These are phyloP conservation scores for Rhynchotus rufescens DNA, from an alignment of 2,797 vertebrate genomes.

Conservation along the genomic window DNA sequence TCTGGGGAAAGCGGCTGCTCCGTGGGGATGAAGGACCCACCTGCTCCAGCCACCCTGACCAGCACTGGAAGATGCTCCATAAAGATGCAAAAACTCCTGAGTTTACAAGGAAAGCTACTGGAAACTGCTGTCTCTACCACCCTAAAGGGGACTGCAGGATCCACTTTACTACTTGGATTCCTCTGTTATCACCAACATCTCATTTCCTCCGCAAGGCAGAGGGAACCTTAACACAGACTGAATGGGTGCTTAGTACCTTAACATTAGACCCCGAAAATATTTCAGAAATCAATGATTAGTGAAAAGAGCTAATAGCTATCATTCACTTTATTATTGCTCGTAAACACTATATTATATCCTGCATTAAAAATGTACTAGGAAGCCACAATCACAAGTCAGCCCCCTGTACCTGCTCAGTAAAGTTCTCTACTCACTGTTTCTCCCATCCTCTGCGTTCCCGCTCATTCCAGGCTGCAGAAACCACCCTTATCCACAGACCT, in stretches of 20 bases:
- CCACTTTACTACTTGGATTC: neutral
- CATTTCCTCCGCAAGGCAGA: neutral
- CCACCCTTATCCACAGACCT: neutral
- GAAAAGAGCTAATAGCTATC: neutral
- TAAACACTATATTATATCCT: neutral
- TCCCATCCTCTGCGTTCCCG: no score
- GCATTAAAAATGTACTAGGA: rapidly evolving
- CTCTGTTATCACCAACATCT: neutral
- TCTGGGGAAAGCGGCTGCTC: neutral
- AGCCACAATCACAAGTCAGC: neutral
- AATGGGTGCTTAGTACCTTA: neutral
- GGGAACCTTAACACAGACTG: neutral
- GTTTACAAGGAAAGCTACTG: neutral
- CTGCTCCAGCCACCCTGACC: neutral
- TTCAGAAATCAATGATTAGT: neutral
- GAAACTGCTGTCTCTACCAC: neutral
- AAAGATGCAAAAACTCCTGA: rapidly evolving
- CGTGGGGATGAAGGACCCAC: rapidly evolving
- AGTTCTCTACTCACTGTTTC: neutral
- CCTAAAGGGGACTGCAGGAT: rapidly evolving
- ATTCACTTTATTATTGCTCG: neutral
- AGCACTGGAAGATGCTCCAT: neutral
- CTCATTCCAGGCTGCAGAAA: neutral
- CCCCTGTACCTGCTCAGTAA: neutral
- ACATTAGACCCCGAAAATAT: neutral